phyloP scores from a whole-genome alignment of 2,888 invertebrate genomes.

The Biston stratarius region DNA sequence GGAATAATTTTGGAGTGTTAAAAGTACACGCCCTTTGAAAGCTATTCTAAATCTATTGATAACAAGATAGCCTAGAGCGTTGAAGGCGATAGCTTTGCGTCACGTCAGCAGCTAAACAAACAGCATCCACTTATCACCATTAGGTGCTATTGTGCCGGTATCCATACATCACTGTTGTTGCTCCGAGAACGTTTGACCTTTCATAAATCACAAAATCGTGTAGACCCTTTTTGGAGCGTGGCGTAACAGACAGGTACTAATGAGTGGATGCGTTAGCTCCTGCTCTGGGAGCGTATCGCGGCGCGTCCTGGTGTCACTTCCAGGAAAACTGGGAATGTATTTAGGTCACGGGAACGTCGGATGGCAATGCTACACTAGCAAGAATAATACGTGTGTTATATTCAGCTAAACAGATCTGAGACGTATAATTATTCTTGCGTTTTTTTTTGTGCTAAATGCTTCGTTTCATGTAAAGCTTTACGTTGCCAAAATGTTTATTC shows the following conservation, averaged over 20 bases:
- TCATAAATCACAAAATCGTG: conserved; percentile 56
- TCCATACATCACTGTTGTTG: conserved; percentile 35
- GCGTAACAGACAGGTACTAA: conserved; percentile 65
- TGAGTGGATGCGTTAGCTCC: conserved; percentile 55
- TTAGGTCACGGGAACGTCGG: conserved; percentile 54
- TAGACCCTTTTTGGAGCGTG: conserved; percentile 62
- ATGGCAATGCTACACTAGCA: conserved; percentile 19
- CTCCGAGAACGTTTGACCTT: conserved; percentile 44
- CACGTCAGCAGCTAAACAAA: conserved; percentile 30
- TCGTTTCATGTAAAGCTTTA: conserved; percentile 4
- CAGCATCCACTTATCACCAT: conserved; percentile 37
- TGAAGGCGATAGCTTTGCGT: conserved; percentile 15
- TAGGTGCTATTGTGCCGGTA: conserved; percentile 24
- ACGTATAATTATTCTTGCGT: conserved; percentile 15
- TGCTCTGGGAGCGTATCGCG: conserved; percentile 39
- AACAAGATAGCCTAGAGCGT: conserved; percentile 9
- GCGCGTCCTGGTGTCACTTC: conserved; percentile 53
- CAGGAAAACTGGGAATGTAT: conserved; percentile 60
- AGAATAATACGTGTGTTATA: conserved; percentile 10
- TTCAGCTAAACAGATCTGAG: conserved; percentile 6
- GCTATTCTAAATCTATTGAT: conserved; percentile 14
- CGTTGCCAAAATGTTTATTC: conserved; percentile 14
- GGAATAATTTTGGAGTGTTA: too few relatives aligned
- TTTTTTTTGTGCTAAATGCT: conserved; percentile 15
- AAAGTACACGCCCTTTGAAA: too few relatives aligned